Conservation (phyloP, 53 echinoderm and acorn worm genomes). For the Actinopyga echinites region DNA sequence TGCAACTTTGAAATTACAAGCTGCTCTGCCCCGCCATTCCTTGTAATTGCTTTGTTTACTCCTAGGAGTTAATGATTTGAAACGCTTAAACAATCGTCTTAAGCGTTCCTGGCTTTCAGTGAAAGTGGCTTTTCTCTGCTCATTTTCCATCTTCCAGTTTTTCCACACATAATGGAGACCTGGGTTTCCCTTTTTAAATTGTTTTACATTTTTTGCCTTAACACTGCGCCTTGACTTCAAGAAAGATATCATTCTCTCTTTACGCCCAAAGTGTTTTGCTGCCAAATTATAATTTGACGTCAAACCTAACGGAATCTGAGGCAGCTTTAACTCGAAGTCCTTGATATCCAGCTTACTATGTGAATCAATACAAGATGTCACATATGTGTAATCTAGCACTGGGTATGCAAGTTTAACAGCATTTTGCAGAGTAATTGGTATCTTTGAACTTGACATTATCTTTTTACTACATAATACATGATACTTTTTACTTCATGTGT, state of each 20-base stretch:
- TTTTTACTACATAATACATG: not conserved
- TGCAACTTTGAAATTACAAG: too few species aligned
- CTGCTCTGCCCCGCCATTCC: not conserved
- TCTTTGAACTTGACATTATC: too few species aligned
- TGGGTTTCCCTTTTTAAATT: not conserved
- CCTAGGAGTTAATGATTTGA: conserved; percentile 3
- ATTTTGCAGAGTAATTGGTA: too few species aligned
- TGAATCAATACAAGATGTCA: not conserved
- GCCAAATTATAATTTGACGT: too few species aligned
- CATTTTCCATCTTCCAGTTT: conserved; percentile 17
- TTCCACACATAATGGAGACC: conserved; percentile 32
- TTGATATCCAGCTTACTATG: too few species aligned
- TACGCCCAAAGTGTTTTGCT: too few species aligned
- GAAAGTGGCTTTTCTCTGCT: not conserved
- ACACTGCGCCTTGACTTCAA: not conserved
- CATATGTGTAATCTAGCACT: not conserved
- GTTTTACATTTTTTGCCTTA: too few species aligned
- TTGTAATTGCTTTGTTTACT: not conserved
- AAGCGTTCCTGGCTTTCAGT: not conserved
- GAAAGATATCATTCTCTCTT: too few species aligned
- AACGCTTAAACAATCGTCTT: not conserved
- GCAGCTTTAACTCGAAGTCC: too few species aligned
- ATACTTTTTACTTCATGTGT: not conserved
- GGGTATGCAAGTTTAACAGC: too few species aligned
- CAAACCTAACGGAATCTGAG: too few species aligned